These are phyloP conservation scores for Aurelia coerulea DNA, from an alignment of 30 jellyfish, hydroid and myxozoan genomes.

Conservation along the genomic window DNA sequence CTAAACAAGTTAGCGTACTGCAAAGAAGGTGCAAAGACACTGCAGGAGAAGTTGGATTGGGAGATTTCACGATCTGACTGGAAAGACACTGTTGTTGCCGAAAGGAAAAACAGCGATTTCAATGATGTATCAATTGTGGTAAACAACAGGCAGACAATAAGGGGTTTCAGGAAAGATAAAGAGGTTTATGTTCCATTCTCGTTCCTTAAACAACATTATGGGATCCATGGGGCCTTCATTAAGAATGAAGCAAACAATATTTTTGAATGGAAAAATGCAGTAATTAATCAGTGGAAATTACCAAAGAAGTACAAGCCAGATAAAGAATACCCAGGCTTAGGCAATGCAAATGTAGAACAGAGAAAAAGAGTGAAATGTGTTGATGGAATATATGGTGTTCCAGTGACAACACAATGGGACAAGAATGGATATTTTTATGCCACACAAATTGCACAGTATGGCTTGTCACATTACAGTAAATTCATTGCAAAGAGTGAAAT, in stretches of 20 bases:
- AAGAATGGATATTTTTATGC: constrained; percentile 89
- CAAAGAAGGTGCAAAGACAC: background rate
- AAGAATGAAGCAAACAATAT: background rate
- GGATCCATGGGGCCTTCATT: constrained; percentile 51
- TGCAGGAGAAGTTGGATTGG: constrained; percentile 20
- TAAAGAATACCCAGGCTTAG: constrained; percentile 64
- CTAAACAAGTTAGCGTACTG: constrained; percentile 9
- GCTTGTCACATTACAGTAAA: constrained; percentile 80
- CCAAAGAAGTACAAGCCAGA: constrained; percentile 23
- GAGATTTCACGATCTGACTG: constrained; percentile 20
- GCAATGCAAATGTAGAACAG: constrained; percentile 49
- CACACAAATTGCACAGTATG: constrained; percentile 97
- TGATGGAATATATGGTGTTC: constrained; percentile 88
- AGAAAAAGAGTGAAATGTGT: constrained; percentile 80
- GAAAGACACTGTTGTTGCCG: background rate
- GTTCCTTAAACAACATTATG: constrained; percentile 53
- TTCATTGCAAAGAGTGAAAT: background rate
- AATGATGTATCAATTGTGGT: constrained; percentile 37
- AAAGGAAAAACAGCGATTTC: background rate
- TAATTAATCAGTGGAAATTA: background rate
- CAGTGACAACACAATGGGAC: constrained; percentile 95
- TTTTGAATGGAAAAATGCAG: constrained; percentile 45
- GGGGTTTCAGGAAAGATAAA: constrained; percentile 16
- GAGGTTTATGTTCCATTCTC: constrained; percentile 78
- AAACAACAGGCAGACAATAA: constrained; percentile 19